phyloP scores from a whole-genome alignment of 2,888 invertebrate genomes.

The Rhopalosiphum nymphaeae region DNA sequence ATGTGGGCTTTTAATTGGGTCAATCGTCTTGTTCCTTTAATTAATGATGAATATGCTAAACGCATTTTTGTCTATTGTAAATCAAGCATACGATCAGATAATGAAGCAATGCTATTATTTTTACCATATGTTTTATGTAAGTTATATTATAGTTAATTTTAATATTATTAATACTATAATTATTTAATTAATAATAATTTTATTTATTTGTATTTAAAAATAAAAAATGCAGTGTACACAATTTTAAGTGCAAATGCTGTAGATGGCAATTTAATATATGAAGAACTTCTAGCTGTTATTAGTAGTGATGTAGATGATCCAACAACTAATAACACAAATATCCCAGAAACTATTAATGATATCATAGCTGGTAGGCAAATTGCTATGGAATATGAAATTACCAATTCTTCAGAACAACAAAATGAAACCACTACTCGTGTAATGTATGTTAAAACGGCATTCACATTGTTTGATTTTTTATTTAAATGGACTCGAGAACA shows the following conservation, averaged over 20 bases:
- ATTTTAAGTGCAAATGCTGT: slow-evolving; percentile 71
- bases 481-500: slow-evolving; percentile 59
- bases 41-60: slow-evolving; percentile 75
- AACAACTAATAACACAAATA: slow-evolving; percentile 32
- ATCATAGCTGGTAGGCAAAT: slow-evolving; percentile 44
- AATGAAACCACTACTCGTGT: slow-evolving; percentile 63
- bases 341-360: slow-evolving; percentile 10
- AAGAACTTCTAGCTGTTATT: slow-evolving; percentile 75
- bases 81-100: slow-evolving; percentile 77
- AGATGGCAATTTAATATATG: slow-evolving; percentile 72
- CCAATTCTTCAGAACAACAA: slow-evolving; percentile 50
- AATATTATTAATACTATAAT: background rate
- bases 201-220: slow-evolving; percentile 73
- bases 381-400: slow-evolving; percentile 51
- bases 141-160: slow-evolving; percentile 10
- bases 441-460: slow-evolving; percentile 71
- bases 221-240: slow-evolving; percentile 69
- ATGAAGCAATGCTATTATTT: slow-evolving; percentile 77
- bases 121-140: slow-evolving; percentile 78
- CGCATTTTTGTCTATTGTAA: slow-evolving; percentile 79
- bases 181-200: slow-evolving; percentile 5
- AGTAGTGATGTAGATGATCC: slow-evolving; percentile 51
- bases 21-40: slow-evolving; percentile 76
- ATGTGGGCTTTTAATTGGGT: slow-evolving; percentile 86
- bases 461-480: slow-evolving; percentile 78